Conservation (phyloP, 2,888 invertebrate genomes). For the Seira sanloemensis region DNA sequence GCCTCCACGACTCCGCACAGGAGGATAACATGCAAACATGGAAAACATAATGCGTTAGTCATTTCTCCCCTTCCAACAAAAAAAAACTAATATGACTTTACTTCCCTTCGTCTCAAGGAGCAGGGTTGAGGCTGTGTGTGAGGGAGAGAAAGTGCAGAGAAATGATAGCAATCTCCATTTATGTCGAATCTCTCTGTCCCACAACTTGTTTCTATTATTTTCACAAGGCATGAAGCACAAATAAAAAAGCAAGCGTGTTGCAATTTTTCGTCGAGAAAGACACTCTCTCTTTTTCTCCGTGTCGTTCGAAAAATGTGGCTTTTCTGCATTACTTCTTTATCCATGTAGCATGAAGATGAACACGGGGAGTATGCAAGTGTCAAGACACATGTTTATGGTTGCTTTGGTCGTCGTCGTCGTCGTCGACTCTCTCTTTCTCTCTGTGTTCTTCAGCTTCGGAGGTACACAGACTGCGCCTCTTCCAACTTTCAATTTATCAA, state of each 20-base stretch:
- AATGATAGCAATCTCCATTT: neutral
- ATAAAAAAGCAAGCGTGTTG: neutral
- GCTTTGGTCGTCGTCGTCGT: neutral
- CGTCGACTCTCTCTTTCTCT: no score
- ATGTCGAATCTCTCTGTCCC: neutral
- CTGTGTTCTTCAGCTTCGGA: no score
- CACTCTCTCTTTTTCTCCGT: neutral
- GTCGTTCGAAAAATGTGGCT: neutral
- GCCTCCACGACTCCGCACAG: no score
- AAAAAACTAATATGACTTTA: neutral
- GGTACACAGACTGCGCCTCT: no score
- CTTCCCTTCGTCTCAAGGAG: no score
- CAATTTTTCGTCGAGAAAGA: neutral
- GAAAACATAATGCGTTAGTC: neutral
- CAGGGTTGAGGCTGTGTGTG: neutral
- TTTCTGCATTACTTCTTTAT: neutral
- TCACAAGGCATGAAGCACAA: neutral
- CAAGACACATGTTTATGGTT: conserved; percentile 20
- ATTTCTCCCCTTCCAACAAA: neutral
- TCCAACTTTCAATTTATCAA: conserved; percentile 18
- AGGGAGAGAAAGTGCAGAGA: no score
- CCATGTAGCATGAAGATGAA: neutral
- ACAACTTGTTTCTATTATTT: neutral
- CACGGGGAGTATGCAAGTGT: conserved; percentile 28
- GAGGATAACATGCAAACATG: neutral